Conservation (phyloP, 2,888 invertebrate genomes). For the Tholera decimalis region DNA sequence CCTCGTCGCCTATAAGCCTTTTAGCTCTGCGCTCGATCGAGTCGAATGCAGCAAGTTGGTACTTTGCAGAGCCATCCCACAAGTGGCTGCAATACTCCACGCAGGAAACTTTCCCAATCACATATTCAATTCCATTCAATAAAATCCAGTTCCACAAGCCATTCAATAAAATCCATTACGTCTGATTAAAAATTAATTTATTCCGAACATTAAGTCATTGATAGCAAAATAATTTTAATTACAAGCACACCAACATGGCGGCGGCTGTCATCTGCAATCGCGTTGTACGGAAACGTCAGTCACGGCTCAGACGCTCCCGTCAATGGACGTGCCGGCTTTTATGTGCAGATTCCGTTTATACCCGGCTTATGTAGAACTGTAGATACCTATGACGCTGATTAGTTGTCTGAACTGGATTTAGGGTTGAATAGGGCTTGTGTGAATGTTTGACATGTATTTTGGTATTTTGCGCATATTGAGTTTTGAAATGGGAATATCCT, state of each 20-base stretch:
- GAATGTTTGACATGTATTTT: neutral
- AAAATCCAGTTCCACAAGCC: slow-evolving; percentile 7
- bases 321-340: slow-evolving; percentile 29
- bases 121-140: slow-evolving; percentile 28
- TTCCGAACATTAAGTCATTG: slow-evolving; percentile 38
- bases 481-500: slow-evolving; percentile 6
- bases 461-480: neutral
- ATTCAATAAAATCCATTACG: slow-evolving; percentile 45
- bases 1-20: too few relatives aligned
- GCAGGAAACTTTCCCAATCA: slow-evolving; percentile 25
- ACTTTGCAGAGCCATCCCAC: too few relatives aligned
- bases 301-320: slow-evolving; percentile 18
- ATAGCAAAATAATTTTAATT: slow-evolving; percentile 59
- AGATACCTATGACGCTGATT: slow-evolving; percentile 26
- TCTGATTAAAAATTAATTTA: slow-evolving; percentile 46
- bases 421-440: slow-evolving; percentile 7
- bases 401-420: slow-evolving; percentile 15
- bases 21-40: too few relatives aligned
- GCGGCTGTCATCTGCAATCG: slow-evolving; percentile 56
- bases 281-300: slow-evolving; percentile 62
- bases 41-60: too few relatives aligned
- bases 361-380: slow-evolving; percentile 8
- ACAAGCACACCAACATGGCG: slow-evolving; percentile 41
- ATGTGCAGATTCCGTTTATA: slow-evolving; percentile 14
- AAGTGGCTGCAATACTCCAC: too few relatives aligned